A percentile compares a stretch with the other conserved stretches of the same genome.
phyloP scores from a whole-genome alignment of 1,140 invertebrate genomes.

The Ips nitidus region DNA sequence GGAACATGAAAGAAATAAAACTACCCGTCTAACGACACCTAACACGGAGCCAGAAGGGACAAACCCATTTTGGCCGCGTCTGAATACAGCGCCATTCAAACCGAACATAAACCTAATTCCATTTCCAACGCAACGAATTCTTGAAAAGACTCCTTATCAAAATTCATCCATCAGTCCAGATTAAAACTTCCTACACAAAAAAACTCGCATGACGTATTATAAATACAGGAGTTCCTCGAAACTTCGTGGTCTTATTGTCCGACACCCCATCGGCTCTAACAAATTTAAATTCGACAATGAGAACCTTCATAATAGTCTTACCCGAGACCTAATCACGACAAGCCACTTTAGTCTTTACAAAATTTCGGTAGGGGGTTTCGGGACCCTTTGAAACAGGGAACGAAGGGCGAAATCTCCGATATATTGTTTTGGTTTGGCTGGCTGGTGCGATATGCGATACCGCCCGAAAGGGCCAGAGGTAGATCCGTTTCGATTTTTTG shows the following conservation, averaged over 20 bases:
- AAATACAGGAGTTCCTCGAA: slow-evolving; percentile 22
- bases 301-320: slow-evolving; percentile 33
- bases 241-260: slow-evolving; percentile 25
- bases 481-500: slow-evolving; percentile 3
- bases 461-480: slow-evolving; percentile 9
- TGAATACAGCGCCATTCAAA: no score
- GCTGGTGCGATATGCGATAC: slow-evolving; percentile 33
- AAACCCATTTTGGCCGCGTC: no score
- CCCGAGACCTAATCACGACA: slow-evolving; percentile 44
- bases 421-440: slow-evolving; percentile 35
- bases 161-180: slow-evolving; percentile 33
- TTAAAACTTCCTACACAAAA: slow-evolving; percentile 22
- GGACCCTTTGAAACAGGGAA: slow-evolving; percentile 20
- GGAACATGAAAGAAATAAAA: no score
- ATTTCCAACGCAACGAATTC: slow-evolving; percentile 6
- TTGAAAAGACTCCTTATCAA: slow-evolving; percentile 29
- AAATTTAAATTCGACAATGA: slow-evolving; percentile 35
- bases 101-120: background rate
- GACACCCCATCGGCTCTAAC: slow-evolving; percentile 32
- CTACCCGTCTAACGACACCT: no score
- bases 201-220: slow-evolving; percentile 27
- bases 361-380: slow-evolving; percentile 36
- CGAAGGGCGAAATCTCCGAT: slow-evolving; percentile 26
- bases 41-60: no score
- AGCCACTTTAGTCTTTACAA: slow-evolving; percentile 45